A percentile compares a stretch with the other conserved stretches of the same genome.
Evolutionary conservation across 2,113 vertebrate species (phyloP).

Genomic region (Hemibagrus wyckioides): DNA sequence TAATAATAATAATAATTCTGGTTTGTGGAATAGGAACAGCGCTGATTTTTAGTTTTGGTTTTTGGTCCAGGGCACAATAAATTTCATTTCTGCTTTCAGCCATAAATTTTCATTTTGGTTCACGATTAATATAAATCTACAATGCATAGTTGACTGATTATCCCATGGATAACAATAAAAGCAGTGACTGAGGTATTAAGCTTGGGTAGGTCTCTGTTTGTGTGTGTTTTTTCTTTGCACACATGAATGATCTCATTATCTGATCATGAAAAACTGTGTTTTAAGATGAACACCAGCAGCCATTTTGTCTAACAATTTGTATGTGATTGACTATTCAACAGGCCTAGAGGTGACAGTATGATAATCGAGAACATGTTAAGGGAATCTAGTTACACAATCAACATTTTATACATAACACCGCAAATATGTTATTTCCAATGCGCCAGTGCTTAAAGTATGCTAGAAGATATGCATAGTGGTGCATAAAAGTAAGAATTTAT

Average conservation of each 20-base stretch:
- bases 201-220: not conserved
- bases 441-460: not conserved
- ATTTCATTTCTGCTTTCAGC: conserved; percentile 8
- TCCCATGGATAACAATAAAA: not conserved
- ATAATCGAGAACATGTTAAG: not conserved
- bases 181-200: not conserved
- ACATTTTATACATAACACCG: not conserved
- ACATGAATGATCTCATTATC: not conserved
- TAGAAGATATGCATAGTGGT: not conserved
- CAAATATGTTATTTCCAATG: not conserved
- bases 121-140: not conserved
- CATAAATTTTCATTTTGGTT: not conserved
- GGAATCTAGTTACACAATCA: no score
- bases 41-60: not conserved
- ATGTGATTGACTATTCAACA: not conserved
- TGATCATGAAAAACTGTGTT: not conserved
- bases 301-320: not conserved
- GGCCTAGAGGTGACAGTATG: not conserved
- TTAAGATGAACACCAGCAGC: not conserved
- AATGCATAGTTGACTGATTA: not conserved
- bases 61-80: not conserved
- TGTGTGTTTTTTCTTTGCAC: not conserved
- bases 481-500: not conserved
- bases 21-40: not conserved
- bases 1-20: no score